Evolutionary conservation across 2,888 invertebrate species (phyloP), one percentile per base, ranked within the genome.

Genomic region (Agrochola litura): DNA sequence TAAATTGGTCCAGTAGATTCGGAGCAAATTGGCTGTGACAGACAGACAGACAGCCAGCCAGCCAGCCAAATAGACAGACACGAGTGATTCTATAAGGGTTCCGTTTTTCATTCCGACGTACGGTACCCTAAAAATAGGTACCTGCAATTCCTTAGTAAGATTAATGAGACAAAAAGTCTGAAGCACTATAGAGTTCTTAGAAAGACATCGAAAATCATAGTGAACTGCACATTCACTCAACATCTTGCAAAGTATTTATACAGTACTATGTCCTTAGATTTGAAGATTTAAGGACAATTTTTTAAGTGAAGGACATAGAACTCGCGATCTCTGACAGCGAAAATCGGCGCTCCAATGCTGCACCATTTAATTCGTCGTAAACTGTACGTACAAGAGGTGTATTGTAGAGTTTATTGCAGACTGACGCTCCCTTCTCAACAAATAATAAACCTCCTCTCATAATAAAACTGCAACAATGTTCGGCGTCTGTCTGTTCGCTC

Each of bases 381-480:
- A 67, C 37, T 63, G 19, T 52, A 30, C n/a, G 25, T 30, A 75
- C 25, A 41, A 64, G 58, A 41, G 49, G 6, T 49, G 65, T 67
- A 46, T 58, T 37, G 43, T 67, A 16, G 22, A 67, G 60, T 83
- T 77, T 71, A 81, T 63, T 58, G 56, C 78, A 54, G 66, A 46
- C 82, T 75, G 70, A 58, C 58, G 58, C 52, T n/a, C 56, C 58
- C 67, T 71, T 41, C 70, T 22, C 67, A 78, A 71, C 65, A 61
- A 83, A 61, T 80, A 77, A 60, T 60, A 83, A 83, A 77, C n/a
- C 66, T 66, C 71, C 22, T 67, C 66, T 58, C 46, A 71, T 70
- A 83, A 78, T 56, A 81, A 78, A 71, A 58, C 56, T 71, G 67
- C 84, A 81, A 68, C 79, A 67, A 63, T 63, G 64, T 81, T 61